Evolutionary conservation across 2,797 vertebrate species (phyloP).

Genomic region (Eidolon dupreanum): DNA sequence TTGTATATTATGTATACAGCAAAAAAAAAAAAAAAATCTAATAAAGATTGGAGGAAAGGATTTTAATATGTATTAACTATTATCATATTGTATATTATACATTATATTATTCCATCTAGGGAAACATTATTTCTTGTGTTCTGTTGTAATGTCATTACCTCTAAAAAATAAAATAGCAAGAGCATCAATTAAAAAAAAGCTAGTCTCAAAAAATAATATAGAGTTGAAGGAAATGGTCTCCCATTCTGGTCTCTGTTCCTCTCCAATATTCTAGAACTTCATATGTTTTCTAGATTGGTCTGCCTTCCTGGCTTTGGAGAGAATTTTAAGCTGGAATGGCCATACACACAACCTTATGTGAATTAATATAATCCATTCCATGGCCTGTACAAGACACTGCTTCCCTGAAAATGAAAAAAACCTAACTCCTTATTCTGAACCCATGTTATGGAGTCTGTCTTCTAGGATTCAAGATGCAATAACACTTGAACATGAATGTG

Average conservation of each 20-base stretch:
- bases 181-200: neutral
- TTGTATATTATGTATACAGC: neutral
- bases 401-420: neutral
- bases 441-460: neutral
- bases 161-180: neutral
- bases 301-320: neutral
- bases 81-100: neutral
- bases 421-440: neutral
- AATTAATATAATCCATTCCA: neutral
- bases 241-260: neutral
- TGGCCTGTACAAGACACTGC: neutral
- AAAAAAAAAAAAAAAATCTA: slow-evolving; percentile 28
- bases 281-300: neutral
- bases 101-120: neutral
- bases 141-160: neutral
- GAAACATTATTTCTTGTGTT: neutral
- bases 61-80: slow-evolving; percentile 19
- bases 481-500: neutral
- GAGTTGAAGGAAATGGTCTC: neutral
- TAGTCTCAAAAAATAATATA: neutral
- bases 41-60: neutral
- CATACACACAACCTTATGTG: neutral
- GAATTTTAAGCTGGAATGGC: neutral
- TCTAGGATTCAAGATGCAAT: neutral
- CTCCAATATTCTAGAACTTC: neutral